A percentile compares a stretch with the other conserved stretches of the same genome.
Evolutionary conservation across 2,797 vertebrate species (phyloP).

Genomic region (Clarias pachynema): DNA sequence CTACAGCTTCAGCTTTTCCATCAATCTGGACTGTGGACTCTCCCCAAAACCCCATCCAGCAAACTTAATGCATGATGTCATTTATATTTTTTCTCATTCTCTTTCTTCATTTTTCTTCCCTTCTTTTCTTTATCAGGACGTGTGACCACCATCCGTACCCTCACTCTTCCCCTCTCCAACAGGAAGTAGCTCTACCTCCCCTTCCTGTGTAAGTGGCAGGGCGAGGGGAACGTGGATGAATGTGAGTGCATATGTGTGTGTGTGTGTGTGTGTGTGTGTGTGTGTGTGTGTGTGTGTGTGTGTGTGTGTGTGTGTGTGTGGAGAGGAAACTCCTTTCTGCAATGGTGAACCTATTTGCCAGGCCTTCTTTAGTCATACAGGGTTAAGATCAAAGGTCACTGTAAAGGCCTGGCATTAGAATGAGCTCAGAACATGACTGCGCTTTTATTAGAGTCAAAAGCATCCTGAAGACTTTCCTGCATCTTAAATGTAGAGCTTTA

Average conservation of each 20-base stretch:
- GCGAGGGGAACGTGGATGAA: conserved; percentile 35
- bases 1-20: conserved; percentile 54
- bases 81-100: conserved; percentile 45
- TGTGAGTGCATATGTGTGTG: conserved; percentile 16
- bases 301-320: conserved; percentile 36
- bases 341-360: conserved; percentile 27
- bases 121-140: conserved; percentile 65
- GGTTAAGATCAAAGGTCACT: conserved; percentile 34
- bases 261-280: conserved; percentile 34
- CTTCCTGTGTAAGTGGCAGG: conserved; percentile 71
- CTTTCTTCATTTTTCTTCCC: conserved; percentile 37
- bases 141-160: conserved; percentile 64
- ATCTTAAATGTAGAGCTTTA: neutral
- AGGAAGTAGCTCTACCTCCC: conserved; percentile 60
- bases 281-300: conserved; percentile 27
- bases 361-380: conserved; percentile 31
- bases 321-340: conserved; percentile 44
- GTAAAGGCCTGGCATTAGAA: conserved; percentile 18
- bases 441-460: conserved; percentile 31
- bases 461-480: neutral
- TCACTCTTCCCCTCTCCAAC: conserved; percentile 66
- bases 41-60: conserved; percentile 45
- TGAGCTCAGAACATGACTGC: conserved; percentile 29
- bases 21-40: conserved; percentile 42
- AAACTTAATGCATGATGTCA: conserved; percentile 67